Conservation (phyloP, 2,113 vertebrate genomes). For the Gavia stellata region DNA sequence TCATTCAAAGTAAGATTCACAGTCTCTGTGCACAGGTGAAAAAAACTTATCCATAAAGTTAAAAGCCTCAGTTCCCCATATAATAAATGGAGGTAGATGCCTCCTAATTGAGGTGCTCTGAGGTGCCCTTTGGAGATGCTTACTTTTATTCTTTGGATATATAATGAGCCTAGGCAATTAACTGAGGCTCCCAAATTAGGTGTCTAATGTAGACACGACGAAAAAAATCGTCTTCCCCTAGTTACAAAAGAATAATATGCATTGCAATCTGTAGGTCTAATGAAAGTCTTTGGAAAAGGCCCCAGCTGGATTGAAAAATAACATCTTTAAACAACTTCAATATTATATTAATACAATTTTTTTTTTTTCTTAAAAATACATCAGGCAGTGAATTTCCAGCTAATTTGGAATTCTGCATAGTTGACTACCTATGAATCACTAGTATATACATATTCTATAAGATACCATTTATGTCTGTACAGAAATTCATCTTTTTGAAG, state of each 20-base stretch:
- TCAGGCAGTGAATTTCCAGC: background rate
- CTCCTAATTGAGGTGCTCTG: background rate
- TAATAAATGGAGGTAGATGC: background rate
- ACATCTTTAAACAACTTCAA: background rate
- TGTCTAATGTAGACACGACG: background rate
- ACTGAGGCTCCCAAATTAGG: background rate
- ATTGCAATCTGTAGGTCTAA: background rate
- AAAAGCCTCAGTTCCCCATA: background rate
- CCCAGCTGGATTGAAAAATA: background rate
- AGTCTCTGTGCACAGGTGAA: background rate
- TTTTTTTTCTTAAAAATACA: background rate
- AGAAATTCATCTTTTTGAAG: background rate
- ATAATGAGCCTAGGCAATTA: slow-evolving; percentile 38
- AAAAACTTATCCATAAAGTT: background rate
- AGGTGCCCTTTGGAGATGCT: slow-evolving; percentile 20
- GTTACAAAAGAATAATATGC: background rate
- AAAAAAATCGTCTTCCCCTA: background rate
- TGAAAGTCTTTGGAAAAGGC: background rate
- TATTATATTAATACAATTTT: background rate
- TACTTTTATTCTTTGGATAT: slow-evolving; percentile 25
- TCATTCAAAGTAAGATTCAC: background rate
- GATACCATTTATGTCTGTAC: background rate
- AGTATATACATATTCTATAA: slow-evolving; percentile 9
- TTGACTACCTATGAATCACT: slow-evolving; percentile 1
- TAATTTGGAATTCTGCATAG: background rate